Evolutionary conservation across 1,140 invertebrate genomes (phyloP).

Genomic region (Pseudoatta argentina): DNA sequence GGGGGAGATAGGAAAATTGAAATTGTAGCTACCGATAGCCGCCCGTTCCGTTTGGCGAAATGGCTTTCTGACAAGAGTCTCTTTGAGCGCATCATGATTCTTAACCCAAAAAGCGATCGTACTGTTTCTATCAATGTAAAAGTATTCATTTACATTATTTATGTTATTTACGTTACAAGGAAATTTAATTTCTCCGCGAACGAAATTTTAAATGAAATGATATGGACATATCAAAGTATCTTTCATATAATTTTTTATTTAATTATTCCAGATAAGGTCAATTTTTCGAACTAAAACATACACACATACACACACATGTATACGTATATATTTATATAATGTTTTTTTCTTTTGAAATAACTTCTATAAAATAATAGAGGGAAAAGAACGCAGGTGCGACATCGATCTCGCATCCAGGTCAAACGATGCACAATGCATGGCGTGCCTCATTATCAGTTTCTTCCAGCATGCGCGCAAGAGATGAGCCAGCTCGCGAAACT

Average conservation of each 20-base stretch:
- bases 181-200: neutral
- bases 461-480: constrained; percentile 23
- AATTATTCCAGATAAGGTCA: neutral
- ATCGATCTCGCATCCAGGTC: constrained; percentile 26
- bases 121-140: neutral
- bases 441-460: constrained; percentile 37
- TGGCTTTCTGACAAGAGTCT: constrained; percentile 55
- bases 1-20: constrained; percentile 81
- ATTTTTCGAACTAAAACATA: neutral
- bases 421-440: constrained; percentile 24
- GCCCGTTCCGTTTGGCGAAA: constrained; percentile 64
- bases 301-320: no score
- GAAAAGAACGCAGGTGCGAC: neutral
- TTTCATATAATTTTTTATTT: neutral
- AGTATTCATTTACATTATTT: neutral
- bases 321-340: neutral
- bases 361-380: neutral
- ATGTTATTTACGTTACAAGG: neutral
- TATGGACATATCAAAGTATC: no score
- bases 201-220: neutral
- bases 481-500: constrained; percentile 26
- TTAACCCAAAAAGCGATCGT: constrained; percentile 14
- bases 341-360: neutral
- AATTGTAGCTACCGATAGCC: constrained; percentile 77
- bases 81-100: constrained; percentile 17